Base-by-base conservation (phyloP, 2,797 vertebrate genomes). In the Sparidentex hasta region DNA sequence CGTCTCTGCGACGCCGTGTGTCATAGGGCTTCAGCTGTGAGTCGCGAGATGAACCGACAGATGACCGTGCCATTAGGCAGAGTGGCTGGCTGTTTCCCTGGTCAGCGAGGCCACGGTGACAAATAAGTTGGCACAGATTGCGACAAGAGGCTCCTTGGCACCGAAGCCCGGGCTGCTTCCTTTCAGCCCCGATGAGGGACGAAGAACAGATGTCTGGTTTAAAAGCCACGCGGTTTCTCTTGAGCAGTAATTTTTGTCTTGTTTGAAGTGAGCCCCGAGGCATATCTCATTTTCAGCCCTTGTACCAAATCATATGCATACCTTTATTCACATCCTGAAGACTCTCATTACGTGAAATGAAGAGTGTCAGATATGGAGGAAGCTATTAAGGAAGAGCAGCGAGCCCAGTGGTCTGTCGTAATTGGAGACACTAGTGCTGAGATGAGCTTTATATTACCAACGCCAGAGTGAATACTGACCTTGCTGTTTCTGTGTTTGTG, bases 341-440 rank as follows among this genome's bases (percentile, higher is more conserved):
- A 90, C 81, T 88, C 89, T 93, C 90, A 92, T 94, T 93, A 93
- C 7, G 58, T 76, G 78, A 86, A 88, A 92, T 90, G 90, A 90
- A 91, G 89, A 93, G 86, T 88, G 91, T 93, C 91, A 92, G 92
- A 91, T 91, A 80, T 61, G 85, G 81, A 77, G 77, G 86, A 90
- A 93, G 87, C 90, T 87, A 88, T 90, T 89, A 90, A 85, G 73
- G 80, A 88, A 74, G 73, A 88, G 84, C 71, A 72, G 75, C 7
- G 48, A 81, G 86, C 81, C 48, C 86, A 80, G 65, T 79, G 89
- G 75, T 83, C 79, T 71, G 74, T 76, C 29, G 68, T 91, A 92
- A 93, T 90, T 91, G 91, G 85, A 90, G 85, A 88, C 87, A 86
- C 87, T 51, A 58, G 68, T 63, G 87, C 80, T 78, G 88, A 86